Base-by-base conservation (phyloP, 2,888 invertebrate genomes). In the Oscheius sp. region DNA sequence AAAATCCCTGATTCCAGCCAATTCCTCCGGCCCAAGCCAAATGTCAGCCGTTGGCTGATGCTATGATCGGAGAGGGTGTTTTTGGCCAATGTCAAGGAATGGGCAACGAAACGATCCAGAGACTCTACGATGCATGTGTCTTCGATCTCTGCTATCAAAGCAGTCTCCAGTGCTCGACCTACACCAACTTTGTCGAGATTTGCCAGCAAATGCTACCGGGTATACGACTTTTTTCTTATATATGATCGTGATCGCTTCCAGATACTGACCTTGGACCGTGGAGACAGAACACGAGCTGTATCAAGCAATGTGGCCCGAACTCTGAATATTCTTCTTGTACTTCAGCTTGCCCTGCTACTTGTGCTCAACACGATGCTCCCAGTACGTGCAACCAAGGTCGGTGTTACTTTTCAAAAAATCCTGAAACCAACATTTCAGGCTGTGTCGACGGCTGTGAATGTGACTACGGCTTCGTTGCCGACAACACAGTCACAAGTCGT, bases 371-470 rank as follows among this genome's bases (percentile, higher is more conserved):
- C 50, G 55, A 74, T 32, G 63, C 72, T 7, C 70, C 78, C 29
- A 62, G 51, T 32, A n/a, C 50, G 2, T 78, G 76, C 59, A 58
- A 75, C 29, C 66, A 72, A 35, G 66, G 42, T 42, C 42, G 3
- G 4, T 3, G 3, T 42, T 53, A 21, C 21, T 21, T 21, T 21
- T 21, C 21, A 21, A 21, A 21, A 21, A 21, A 21, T 21, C 21
- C 21, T 21, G 21, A 21, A 21, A 21, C 21, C 21, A 21, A 21
- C 21, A 42, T 50, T 77, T 71, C 68, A 77, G 82, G 83, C 37
- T 85, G 84, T 70, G 71, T 75, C 42, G 88, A 89, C 73, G 88
- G 89, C 5, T 89, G 89, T 75, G 77, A 79, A 58, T 89, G 89
- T 76, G 84, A 86, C 63, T 71, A 79, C 3, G 89, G 89, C 42